A percentile compares a stretch with the other conserved stretches of the same genome.
phyloP scores from a whole-genome alignment of 2,113 vertebrate genomes.

The Acanthisitta chloris region DNA sequence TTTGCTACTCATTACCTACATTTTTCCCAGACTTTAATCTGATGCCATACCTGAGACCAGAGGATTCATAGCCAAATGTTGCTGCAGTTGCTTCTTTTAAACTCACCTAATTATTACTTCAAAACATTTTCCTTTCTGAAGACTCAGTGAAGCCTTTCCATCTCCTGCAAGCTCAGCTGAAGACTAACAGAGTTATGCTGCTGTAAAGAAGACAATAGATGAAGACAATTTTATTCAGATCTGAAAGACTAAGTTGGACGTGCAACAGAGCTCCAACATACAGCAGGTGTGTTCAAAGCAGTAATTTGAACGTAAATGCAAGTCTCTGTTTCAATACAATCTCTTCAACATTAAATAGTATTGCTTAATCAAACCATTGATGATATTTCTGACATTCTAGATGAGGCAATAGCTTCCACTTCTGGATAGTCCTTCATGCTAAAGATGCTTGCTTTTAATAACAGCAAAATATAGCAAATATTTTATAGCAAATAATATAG shows the following conservation, averaged over 20 bases:
- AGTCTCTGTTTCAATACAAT: background rate
- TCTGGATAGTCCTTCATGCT: background rate
- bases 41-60: background rate
- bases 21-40: background rate
- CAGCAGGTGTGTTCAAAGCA: background rate
- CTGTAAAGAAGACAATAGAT: background rate
- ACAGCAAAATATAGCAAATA: background rate
- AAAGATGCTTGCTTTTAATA: background rate
- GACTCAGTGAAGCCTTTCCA: background rate
- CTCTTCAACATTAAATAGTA: background rate
- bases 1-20: background rate
- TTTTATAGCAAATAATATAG: too few relatives aligned
- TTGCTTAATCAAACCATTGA: background rate
- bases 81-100: background rate
- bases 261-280: background rate
- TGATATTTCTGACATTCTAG: background rate
- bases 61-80: background rate
- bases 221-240: background rate
- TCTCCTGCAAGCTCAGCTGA: background rate
- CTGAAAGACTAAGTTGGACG: background rate
- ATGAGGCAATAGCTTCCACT: background rate
- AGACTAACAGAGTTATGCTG: background rate
- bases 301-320: background rate
- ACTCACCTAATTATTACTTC: slow-evolving; percentile 13
- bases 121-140: background rate